phyloP scores from a whole-genome alignment of 1,140 invertebrate species.

The Sipha flava region DNA sequence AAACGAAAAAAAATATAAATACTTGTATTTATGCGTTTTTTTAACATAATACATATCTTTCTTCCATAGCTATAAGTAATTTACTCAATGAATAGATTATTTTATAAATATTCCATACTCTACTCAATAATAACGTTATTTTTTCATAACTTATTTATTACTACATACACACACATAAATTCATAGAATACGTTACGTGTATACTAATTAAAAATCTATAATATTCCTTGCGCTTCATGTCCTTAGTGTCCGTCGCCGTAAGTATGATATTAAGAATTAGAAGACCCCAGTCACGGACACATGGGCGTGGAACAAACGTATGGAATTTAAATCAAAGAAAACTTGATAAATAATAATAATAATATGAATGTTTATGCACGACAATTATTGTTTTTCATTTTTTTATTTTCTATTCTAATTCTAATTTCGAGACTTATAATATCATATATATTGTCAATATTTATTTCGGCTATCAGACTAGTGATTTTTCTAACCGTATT shows the following conservation, averaged over 20 bases:
- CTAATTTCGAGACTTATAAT: too few species aligned
- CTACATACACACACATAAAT: background rate
- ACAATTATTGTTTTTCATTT: too few species aligned
- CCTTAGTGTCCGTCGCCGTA: background rate
- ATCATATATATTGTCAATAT: too few species aligned
- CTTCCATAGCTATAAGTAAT: background rate
- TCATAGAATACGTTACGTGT: background rate
- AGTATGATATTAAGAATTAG: constrained; percentile 5
- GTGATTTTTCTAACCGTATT: too few species aligned
- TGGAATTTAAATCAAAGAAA: background rate
- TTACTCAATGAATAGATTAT: background rate
- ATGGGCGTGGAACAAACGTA: background rate
- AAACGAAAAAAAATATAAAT: too few species aligned
- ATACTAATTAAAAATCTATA: constrained; percentile 6
- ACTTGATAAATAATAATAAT: too few species aligned
- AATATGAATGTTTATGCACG: too few species aligned
- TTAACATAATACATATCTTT: background rate
- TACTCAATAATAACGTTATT: background rate
- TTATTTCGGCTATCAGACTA: too few species aligned
- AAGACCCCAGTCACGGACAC: background rate
- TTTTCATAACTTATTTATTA: background rate
- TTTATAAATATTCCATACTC: background rate
- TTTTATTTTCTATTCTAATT: too few species aligned
- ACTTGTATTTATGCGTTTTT: background rate
- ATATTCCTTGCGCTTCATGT: background rate